Percentiles rank a stretch among this genome's conserved stretches.
These are phyloP conservation scores for Muricea muricata DNA, from an alignment of 92 coral and sea anemone species.

Conservation along the genomic window DNA sequence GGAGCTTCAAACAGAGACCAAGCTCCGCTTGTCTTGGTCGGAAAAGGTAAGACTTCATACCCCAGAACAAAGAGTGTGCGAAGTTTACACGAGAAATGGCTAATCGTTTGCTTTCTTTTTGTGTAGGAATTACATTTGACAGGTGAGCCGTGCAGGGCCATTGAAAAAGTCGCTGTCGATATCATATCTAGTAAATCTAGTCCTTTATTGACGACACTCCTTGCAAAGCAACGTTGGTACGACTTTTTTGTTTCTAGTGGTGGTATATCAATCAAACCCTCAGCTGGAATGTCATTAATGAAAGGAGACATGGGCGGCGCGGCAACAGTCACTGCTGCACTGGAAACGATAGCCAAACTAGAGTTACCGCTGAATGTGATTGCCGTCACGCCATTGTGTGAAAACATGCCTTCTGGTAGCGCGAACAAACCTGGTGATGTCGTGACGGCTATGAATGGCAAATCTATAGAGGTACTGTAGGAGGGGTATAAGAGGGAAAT, in stretches of 20 bases:
- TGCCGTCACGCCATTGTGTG: constrained; percentile 85
- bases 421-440: constrained; percentile 97
- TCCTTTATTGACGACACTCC: too few relatives aligned
- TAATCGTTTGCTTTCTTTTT: too few relatives aligned
- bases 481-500: not conserved
- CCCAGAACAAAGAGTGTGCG: too few relatives aligned
- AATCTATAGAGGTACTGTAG: constrained; percentile 84
- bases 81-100: too few relatives aligned
- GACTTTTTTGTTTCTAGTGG: constrained; percentile 73
- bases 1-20: constrained; percentile 66
- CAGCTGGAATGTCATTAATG: constrained; percentile 84
- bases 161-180: too few relatives aligned
- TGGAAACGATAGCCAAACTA: constrained; percentile 86
- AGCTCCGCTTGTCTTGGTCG: constrained; percentile 85
- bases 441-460: constrained; percentile 88
- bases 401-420: constrained; percentile 89
- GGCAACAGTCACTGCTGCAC: constrained; percentile 84
- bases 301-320: constrained; percentile 99
- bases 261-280: constrained; percentile 90
- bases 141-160: too few relatives aligned
- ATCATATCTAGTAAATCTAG: too few relatives aligned
- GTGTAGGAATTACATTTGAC: too few relatives aligned
- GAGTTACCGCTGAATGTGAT: constrained; percentile 89
- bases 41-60: constrained; percentile 79
- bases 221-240: too few relatives aligned